phyloP scores from a whole-genome alignment of 1,140 invertebrate species.

The Dolichoris vasculosae region DNA sequence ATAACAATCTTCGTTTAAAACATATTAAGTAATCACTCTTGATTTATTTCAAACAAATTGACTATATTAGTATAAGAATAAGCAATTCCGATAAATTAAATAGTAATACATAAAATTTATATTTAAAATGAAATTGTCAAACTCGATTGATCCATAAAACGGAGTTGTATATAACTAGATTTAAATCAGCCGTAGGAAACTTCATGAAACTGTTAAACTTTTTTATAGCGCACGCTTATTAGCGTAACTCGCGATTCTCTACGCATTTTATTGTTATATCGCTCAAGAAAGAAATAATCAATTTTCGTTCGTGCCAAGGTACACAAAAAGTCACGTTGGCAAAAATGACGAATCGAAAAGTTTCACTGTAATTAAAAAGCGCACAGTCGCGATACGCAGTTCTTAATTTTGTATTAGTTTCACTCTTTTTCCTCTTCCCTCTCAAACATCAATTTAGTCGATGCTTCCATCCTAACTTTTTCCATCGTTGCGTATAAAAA shows the following conservation, averaged over 20 bases:
- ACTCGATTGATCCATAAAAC: slow-evolving; percentile 30
- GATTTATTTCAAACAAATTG: not conserved
- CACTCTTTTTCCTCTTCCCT: not conserved
- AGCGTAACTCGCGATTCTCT: slow-evolving; percentile 5
- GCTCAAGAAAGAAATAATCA: slow-evolving; percentile 33
- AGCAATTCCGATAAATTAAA: not conserved
- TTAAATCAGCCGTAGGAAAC: slow-evolving; percentile 16
- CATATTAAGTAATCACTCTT: not conserved
- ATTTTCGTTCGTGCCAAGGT: slow-evolving; percentile 21
- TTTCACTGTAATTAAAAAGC: slow-evolving; percentile 43
- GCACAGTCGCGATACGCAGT: not conserved
- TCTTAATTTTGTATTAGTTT: slow-evolving; percentile 9
- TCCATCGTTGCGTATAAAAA: not conserved
- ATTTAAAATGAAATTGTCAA: slow-evolving; percentile 28
- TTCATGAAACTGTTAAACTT: slow-evolving; percentile 34
- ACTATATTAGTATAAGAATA: not conserved
- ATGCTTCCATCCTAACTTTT: not conserved
- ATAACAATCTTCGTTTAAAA: not conserved
- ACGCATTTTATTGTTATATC: slow-evolving; percentile 18
- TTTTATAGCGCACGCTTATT: slow-evolving; percentile 5
- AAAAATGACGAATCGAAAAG: slow-evolving; percentile 38
- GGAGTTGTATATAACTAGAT: slow-evolving; percentile 1
- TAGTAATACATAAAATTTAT: not conserved
- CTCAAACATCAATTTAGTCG: not conserved
- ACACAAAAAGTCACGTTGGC: not conserved